These are phyloP conservation scores for Molanna angustata DNA, from an alignment of 2,888 invertebrate genomes.

Conservation along the genomic window DNA sequence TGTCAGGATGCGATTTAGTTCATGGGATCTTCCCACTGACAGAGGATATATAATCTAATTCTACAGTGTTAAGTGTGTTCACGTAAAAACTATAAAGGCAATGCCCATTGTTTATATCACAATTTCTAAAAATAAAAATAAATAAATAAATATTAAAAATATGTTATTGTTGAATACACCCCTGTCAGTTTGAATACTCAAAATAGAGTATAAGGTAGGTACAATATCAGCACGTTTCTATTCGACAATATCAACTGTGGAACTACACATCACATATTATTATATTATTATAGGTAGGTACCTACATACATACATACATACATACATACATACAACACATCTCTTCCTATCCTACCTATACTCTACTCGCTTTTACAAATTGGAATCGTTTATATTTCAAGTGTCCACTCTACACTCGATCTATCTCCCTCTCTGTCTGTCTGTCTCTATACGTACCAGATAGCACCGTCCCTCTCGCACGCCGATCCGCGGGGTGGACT, in stretches of 20 bases:
- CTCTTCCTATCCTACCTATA: not conserved
- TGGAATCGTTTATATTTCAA: constrained; percentile 34
- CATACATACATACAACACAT: not conserved
- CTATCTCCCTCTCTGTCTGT: constrained; percentile 10
- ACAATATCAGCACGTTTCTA: constrained; percentile 31
- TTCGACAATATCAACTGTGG: constrained; percentile 30
- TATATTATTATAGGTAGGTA: not conserved
- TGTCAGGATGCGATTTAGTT: not conserved
- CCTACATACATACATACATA: not conserved
- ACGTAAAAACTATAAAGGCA: too few relatives aligned
- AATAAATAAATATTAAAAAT: too few relatives aligned
- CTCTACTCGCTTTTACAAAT: constrained; percentile 31
- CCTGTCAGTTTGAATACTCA: too few relatives aligned
- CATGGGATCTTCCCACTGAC: not conserved
- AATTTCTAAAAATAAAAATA: too few relatives aligned
- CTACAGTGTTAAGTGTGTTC: too few relatives aligned
- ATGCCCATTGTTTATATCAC: too few relatives aligned
- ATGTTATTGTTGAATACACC: too few relatives aligned
- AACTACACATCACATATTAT: constrained; percentile 19
- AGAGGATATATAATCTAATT: too few relatives aligned
- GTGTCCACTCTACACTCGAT: constrained; percentile 27
- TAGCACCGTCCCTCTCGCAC: too few relatives aligned
- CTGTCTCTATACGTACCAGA: too few relatives aligned
- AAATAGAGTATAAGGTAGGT: too few relatives aligned
- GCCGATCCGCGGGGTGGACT: too few relatives aligned